A percentile compares a stretch with the other conserved stretches of the same genome.
These are phyloP conservation scores for Prionace glauca DNA, from an alignment of 2,797 vertebrate species.

Conservation along the genomic window DNA sequence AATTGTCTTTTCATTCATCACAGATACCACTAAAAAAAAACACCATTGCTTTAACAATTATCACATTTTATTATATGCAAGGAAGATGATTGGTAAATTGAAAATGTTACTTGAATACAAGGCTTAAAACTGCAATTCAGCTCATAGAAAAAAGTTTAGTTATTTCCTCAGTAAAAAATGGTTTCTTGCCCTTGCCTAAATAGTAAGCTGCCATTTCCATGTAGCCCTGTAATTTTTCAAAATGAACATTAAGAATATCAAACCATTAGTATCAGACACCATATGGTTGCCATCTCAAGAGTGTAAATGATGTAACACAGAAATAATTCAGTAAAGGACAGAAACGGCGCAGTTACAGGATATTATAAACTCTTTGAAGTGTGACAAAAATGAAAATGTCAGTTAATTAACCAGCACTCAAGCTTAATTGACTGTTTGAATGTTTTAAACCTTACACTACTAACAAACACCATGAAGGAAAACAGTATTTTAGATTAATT, in stretches of 20 bases:
- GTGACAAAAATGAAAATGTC: slow-evolving; percentile 36
- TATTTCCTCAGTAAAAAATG: slow-evolving; percentile 12
- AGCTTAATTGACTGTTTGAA: slow-evolving; percentile 30
- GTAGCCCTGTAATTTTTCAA: slow-evolving; percentile 10
- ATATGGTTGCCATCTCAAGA: slow-evolving; percentile 36
- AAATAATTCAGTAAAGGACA: slow-evolving; percentile 17
- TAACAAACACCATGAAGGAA: slow-evolving; percentile 34
- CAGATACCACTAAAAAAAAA: not conserved
- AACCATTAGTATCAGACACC: slow-evolving; percentile 34
- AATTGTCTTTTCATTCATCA: not conserved
- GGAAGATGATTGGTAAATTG: not conserved
- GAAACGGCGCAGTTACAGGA: slow-evolving; percentile 21
- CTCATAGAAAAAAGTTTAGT: not conserved
- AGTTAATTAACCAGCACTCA: slow-evolving; percentile 34
- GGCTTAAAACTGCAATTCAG: not conserved
- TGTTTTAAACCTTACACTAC: not conserved
- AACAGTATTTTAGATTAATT: slow-evolving; percentile 37
- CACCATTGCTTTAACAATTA: not conserved
- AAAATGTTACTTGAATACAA: not conserved
- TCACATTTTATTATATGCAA: not conserved
- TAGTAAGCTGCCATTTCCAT: slow-evolving; percentile 21
- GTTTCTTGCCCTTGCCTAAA: not conserved
- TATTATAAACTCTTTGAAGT: slow-evolving; percentile 36
- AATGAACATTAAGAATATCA: slow-evolving; percentile 36
- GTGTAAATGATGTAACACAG: slow-evolving; percentile 33